These are phyloP conservation scores for Acrossocheilus fasciatus DNA, from an alignment of 2,797 vertebrate species.

Conservation along the genomic window DNA sequence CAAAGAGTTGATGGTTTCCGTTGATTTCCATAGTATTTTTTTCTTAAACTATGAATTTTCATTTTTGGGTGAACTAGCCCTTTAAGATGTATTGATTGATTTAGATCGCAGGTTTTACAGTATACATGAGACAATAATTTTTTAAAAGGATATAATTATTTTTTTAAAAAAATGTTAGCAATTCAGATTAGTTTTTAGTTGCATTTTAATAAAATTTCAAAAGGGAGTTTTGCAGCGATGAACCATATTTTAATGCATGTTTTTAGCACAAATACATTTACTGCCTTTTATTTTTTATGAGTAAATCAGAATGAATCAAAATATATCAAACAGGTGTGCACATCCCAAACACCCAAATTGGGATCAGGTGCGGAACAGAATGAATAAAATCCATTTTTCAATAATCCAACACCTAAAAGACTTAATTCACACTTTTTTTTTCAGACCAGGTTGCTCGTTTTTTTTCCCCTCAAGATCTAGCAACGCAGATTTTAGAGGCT, in stretches of 20 bases:
- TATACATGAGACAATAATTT: neutral
- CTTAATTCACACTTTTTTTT: neutral
- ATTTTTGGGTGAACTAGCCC: too few species aligned
- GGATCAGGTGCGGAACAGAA: too few species aligned
- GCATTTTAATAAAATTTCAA: too few species aligned
- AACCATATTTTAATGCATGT: too few species aligned
- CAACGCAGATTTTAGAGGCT: neutral
- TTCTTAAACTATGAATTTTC: too few species aligned
- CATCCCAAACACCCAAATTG: too few species aligned
- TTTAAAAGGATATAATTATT: neutral
- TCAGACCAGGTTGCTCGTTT: neutral
- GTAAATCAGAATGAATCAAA: neutral
- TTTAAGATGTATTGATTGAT: neutral
- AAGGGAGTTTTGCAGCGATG: too few species aligned
- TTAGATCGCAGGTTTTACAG: neutral
- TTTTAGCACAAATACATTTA: neutral
- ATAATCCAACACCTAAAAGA: neutral
- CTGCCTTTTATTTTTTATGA: neutral
- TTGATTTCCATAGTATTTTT: too few species aligned
- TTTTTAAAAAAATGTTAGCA: too few species aligned
- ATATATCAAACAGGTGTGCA: too few species aligned
- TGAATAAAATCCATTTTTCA: neutral
- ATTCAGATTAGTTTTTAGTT: too few species aligned
- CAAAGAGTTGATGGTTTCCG: too few species aligned
- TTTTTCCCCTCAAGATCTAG: neutral